A percentile compares a stretch with the other conserved stretches of the same genome.
Evolutionary conservation across 2,113 vertebrate species (phyloP).

Genomic region (Atherinomorus stipes): DNA sequence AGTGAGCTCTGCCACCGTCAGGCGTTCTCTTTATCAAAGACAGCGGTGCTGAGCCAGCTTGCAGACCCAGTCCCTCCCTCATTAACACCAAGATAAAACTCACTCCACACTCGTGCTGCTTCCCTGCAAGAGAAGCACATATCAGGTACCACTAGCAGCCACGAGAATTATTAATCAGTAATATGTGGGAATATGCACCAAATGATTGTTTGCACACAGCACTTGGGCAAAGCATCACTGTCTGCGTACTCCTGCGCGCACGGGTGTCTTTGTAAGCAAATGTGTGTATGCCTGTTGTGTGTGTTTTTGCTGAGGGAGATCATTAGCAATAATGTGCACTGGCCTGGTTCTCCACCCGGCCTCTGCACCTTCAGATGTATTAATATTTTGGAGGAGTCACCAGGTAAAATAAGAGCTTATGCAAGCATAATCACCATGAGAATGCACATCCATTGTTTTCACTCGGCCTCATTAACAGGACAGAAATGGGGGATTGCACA

Average conservation of each 20-base stretch:
- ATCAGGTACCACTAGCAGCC: not conserved
- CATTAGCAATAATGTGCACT: slow-evolving; percentile 58
- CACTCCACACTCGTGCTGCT: slow-evolving; percentile 27
- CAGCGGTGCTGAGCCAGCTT: slow-evolving; percentile 38
- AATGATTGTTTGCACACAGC: not conserved
- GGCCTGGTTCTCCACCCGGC: slow-evolving; percentile 50
- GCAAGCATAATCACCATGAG: slow-evolving; percentile 47
- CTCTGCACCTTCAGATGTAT: slow-evolving; percentile 42
- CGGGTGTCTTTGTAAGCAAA: not conserved
- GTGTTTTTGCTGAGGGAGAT: slow-evolving; percentile 48
- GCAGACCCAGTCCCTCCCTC: slow-evolving; percentile 26
- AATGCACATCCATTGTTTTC: not conserved
- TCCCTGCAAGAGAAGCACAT: not conserved
- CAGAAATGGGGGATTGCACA: slow-evolving; percentile 16
- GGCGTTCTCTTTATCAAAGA: slow-evolving; percentile 25
- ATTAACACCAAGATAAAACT: slow-evolving; percentile 36
- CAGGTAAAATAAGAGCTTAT: slow-evolving; percentile 59
- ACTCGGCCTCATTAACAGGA: slow-evolving; percentile 38
- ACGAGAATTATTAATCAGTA: slow-evolving; percentile 15
- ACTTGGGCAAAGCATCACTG: not conserved
- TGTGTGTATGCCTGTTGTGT: not conserved
- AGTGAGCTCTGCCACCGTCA: slow-evolving; percentile 37
- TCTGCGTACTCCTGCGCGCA: not conserved
- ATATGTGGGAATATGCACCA: not conserved
- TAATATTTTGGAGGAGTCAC: slow-evolving; percentile 65